Percentiles rank a stretch among this genome's conserved stretches.
Evolutionary conservation across 23 tunicate genomes (phyloP).

Genomic region (Diplosoma virens): DNA sequence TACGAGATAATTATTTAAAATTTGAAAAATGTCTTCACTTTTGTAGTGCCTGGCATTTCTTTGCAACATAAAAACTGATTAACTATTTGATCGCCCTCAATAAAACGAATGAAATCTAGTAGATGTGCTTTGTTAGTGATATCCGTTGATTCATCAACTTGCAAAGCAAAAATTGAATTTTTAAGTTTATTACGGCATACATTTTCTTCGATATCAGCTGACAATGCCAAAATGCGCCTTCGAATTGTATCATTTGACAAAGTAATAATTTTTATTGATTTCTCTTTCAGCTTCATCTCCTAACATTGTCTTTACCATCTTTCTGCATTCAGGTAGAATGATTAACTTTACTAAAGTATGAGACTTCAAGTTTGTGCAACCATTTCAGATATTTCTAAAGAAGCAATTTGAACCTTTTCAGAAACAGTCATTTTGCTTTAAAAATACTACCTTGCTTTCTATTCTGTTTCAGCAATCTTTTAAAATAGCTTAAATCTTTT

Average conservation of each 20-base stretch:
- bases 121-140: background rate
- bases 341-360: background rate
- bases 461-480: no score
- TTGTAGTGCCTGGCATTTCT: no score
- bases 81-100: no score
- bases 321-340: background rate
- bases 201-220: background rate
- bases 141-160: background rate
- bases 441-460: background rate
- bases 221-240: background rate
- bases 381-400: no score
- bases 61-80: no score
- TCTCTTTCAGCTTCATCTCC: background rate
- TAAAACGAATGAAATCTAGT: no score
- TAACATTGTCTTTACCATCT: background rate
- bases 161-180: background rate
- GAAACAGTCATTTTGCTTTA: no score
- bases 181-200: background rate
- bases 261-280: background rate
- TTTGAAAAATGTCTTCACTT: no score
- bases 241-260: background rate
- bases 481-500: no score
- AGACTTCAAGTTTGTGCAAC: background rate
- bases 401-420: no score
- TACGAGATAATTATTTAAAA: no score